These are phyloP conservation scores for Daboia siamensis DNA, from an alignment of 2,113 vertebrate species.

Conservation along the genomic window DNA sequence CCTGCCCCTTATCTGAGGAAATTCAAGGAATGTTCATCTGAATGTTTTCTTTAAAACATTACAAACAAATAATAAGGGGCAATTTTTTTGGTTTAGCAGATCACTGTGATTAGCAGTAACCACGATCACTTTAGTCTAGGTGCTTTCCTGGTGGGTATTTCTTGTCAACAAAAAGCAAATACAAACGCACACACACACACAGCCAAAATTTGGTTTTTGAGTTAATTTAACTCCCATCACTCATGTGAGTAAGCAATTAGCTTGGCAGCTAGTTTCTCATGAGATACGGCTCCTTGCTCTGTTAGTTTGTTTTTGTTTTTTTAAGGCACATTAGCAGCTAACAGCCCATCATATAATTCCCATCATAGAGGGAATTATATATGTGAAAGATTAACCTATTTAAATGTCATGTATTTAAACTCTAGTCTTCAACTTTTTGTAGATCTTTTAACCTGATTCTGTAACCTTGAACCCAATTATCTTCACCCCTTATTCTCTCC, in stretches of 20 bases:
- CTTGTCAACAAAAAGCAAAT: background rate
- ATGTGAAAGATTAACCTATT: background rate
- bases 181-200: background rate
- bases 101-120: background rate
- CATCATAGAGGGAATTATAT: background rate
- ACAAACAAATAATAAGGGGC: background rate
- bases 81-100: background rate
- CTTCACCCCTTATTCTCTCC: background rate
- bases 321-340: conserved; percentile 13
- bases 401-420: background rate
- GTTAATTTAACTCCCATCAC: background rate
- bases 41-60: background rate
- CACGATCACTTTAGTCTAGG: background rate
- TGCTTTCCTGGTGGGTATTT: background rate
- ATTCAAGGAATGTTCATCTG: background rate
- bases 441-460: background rate
- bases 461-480: background rate
- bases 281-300: background rate
- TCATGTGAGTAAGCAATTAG: background rate
- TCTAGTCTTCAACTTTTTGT: background rate
- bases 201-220: background rate
- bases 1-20: background rate
- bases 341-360: background rate
- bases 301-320: background rate
- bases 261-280: background rate